Percentiles rank a stretch among this genome's conserved stretches.
Evolutionary conservation across 2,113 vertebrate genomes (phyloP).

Genomic region (Chionodraco myersi): DNA sequence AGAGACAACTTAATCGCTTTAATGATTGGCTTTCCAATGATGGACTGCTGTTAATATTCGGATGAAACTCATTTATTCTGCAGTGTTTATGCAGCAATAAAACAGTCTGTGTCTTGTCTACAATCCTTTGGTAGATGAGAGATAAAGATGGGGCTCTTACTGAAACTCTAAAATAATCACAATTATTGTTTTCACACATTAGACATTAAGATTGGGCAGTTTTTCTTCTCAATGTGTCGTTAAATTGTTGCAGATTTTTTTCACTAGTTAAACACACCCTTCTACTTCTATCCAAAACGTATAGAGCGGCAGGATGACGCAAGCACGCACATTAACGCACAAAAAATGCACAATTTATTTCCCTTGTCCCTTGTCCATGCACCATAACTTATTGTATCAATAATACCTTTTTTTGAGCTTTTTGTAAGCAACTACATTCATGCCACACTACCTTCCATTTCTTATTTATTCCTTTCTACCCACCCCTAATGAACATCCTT

Average conservation of each 20-base stretch:
- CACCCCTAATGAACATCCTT: neutral
- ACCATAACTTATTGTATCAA: too few relatives aligned
- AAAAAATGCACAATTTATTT: too few relatives aligned
- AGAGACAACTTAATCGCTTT: conserved; percentile 26
- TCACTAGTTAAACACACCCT: too few relatives aligned
- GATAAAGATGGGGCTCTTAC: neutral
- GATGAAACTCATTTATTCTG: conserved; percentile 5
- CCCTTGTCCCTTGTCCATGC: too few relatives aligned
- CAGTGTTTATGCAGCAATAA: neutral
- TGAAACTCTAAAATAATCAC: too few relatives aligned
- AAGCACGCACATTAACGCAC: too few relatives aligned
- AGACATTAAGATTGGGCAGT: conserved; percentile 78
- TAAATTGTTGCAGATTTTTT: neutral
- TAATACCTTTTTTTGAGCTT: neutral
- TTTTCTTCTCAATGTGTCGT: neutral
- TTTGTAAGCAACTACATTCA: too few relatives aligned
- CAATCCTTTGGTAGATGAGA: neutral
- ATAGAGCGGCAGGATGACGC: too few relatives aligned
- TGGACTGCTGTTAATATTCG: conserved; percentile 17
- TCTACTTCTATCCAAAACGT: too few relatives aligned
- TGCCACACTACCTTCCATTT: neutral
- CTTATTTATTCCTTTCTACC: neutral
- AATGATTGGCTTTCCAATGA: conserved; percentile 18
- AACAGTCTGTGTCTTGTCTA: neutral
- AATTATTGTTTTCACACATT: conserved; percentile 54